Evolutionary conservation across 2,113 vertebrate species (phyloP).

Genomic region (Chamaetylas fuelleborni): DNA sequence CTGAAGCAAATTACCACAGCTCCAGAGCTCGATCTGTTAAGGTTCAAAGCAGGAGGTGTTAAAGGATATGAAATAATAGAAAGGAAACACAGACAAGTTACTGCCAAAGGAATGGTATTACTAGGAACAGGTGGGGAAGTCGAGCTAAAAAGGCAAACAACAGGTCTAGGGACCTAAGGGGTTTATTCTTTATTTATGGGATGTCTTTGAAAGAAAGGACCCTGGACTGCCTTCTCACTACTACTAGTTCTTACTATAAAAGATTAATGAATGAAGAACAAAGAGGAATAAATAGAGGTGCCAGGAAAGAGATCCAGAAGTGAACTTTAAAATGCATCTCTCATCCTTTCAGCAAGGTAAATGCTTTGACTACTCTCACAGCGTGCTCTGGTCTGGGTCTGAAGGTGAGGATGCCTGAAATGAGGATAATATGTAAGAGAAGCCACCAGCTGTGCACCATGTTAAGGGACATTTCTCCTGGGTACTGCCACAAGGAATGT

Average conservation of each 20-base stretch:
- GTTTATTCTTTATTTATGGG: slow-evolving; percentile 10
- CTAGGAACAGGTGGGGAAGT: neutral
- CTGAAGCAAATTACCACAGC: neutral
- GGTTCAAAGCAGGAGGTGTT: slow-evolving; percentile 27
- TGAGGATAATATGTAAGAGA: neutral
- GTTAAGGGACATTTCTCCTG: neutral
- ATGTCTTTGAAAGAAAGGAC: slow-evolving; percentile 6
- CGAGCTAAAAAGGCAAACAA: slow-evolving; percentile 1
- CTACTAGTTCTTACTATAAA: neutral
- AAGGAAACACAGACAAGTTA: neutral
- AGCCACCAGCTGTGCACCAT: neutral
- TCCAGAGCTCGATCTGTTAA: neutral
- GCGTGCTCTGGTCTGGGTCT: neutral
- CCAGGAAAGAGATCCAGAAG: neutral
- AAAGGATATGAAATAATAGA: slow-evolving; percentile 14
- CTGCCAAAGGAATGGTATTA: neutral
- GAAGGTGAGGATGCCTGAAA: neutral
- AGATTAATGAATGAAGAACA: neutral
- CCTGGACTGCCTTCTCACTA: neutral
- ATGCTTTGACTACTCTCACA: neutral
- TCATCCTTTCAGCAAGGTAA: neutral
- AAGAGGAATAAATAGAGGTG: slow-evolving; percentile 1
- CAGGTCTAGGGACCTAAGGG: neutral
- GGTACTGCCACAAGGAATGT: neutral
- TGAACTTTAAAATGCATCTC: neutral